These are phyloP conservation scores for Typhlichthys subterraneus DNA, from an alignment of 2,797 vertebrate species.

Conservation along the genomic window DNA sequence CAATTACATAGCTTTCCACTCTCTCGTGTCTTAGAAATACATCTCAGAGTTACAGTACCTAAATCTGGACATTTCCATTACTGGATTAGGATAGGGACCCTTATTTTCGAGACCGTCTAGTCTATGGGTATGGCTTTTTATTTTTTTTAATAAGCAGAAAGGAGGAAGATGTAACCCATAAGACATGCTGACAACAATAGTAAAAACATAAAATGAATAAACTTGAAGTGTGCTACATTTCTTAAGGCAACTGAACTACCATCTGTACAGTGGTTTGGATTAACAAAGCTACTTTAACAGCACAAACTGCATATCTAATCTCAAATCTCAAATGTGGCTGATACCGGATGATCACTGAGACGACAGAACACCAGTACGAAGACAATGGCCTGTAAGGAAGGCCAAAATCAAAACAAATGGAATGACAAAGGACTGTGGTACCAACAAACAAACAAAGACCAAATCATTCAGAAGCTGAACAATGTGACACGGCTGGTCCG, in stretches of 20 bases:
- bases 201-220: no score
- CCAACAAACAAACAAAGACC: not conserved
- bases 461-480: not conserved
- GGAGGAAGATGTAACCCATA: conserved; percentile 44
- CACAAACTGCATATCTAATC: no score
- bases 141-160: conserved; percentile 48
- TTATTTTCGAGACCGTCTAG: conserved; percentile 35
- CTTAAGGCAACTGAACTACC: conserved; percentile 3
- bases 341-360: no score
- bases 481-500: not conserved
- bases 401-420: not conserved
- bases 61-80: conserved; percentile 37
- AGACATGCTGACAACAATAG: conserved; percentile 29
- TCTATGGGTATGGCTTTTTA: conserved; percentile 49
- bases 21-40: conserved; percentile 21
- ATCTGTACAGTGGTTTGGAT: no score
- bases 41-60: conserved; percentile 19
- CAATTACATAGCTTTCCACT: no score
- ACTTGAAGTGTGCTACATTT: conserved; percentile 15
- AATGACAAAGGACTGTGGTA: not conserved
- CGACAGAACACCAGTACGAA: no score
- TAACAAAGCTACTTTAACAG: no score
- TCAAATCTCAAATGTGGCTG: no score
- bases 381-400: not conserved
- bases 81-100: conserved; percentile 13